Conservation (phyloP, 2,888 invertebrate species). For the Lypha dubia region DNA sequence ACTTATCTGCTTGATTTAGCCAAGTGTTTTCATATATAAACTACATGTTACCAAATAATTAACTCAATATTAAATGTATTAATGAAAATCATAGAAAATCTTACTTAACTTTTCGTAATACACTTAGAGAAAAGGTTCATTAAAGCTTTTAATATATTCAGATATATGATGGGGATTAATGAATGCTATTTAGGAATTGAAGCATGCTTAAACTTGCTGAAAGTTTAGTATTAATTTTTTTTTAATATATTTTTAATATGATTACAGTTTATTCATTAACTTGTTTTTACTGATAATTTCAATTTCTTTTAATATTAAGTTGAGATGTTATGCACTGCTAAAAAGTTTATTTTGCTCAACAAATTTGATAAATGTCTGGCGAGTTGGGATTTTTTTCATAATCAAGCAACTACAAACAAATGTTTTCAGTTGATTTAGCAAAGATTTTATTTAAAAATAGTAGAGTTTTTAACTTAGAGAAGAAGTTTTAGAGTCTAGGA, state of each 20-base stretch:
- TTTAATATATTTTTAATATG: neutral
- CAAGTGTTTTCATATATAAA: neutral
- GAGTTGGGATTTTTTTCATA: slow-evolving; percentile 1
- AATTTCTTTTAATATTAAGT: slow-evolving; percentile 1
- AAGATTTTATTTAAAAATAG: slow-evolving; percentile 14
- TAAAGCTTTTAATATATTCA: slow-evolving; percentile 39
- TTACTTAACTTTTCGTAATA: slow-evolving; percentile 13
- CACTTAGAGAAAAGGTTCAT: slow-evolving; percentile 60
- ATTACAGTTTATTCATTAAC: slow-evolving; percentile 4
- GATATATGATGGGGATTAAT: neutral
- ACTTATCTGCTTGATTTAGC: no score
- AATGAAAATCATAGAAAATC: neutral
- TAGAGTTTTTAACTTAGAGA: slow-evolving; percentile 47
- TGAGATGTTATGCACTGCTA: slow-evolving; percentile 32
- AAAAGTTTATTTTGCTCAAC: slow-evolving; percentile 7
- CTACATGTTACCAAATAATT: slow-evolving; percentile 6
- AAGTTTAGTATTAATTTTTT: neutral
- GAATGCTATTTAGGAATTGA: neutral
- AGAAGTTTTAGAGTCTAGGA: slow-evolving; percentile 48
- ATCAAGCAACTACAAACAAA: slow-evolving; percentile 59
- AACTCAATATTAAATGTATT: neutral
- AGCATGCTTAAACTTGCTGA: slow-evolving; percentile 44
- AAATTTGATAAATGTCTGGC: neutral
- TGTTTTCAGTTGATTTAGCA: slow-evolving; percentile 45
- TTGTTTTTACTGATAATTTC: slow-evolving; percentile 1